phyloP scores from a whole-genome alignment of 2,888 invertebrate genomes.

The Apamea anceps region DNA sequence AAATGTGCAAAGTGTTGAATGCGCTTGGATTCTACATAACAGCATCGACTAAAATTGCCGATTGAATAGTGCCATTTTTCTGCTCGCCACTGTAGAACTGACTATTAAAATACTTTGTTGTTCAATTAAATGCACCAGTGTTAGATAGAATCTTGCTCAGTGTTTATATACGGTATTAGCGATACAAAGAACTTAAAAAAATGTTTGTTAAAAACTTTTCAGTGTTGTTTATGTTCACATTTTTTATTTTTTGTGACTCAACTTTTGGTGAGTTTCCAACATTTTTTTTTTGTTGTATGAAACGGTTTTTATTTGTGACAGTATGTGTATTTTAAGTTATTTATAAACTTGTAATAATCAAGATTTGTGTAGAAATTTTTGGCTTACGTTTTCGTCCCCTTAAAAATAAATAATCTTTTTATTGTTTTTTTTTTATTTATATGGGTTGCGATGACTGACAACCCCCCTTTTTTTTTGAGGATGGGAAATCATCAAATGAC shows the following conservation, averaged over 20 bases:
- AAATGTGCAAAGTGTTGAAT: neutral
- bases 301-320: neutral
- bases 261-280: conserved; percentile 62
- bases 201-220: conserved; percentile 52
- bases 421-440: conserved; percentile 30
- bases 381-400: neutral
- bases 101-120: neutral
- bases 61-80: neutral
- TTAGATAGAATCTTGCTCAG: conserved; percentile 15
- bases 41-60: neutral
- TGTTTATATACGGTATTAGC: neutral
- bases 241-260: conserved; percentile 53
- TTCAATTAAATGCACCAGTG: conserved; percentile 8
- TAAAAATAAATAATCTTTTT: neutral
- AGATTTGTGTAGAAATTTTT: neutral
- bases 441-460: neutral
- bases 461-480: too few relatives aligned
- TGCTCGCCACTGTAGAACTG: conserved; percentile 10
- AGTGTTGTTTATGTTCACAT: conserved; percentile 48
- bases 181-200: conserved; percentile 11
- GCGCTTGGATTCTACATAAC: neutral
- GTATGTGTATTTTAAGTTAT: neutral
- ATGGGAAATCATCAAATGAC: too few relatives aligned
- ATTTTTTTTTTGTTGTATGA: conserved; percentile 25
- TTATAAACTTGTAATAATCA: neutral